phyloP scores from a whole-genome alignment of 2,113 vertebrate species.

The Cyprinodon tularosa region DNA sequence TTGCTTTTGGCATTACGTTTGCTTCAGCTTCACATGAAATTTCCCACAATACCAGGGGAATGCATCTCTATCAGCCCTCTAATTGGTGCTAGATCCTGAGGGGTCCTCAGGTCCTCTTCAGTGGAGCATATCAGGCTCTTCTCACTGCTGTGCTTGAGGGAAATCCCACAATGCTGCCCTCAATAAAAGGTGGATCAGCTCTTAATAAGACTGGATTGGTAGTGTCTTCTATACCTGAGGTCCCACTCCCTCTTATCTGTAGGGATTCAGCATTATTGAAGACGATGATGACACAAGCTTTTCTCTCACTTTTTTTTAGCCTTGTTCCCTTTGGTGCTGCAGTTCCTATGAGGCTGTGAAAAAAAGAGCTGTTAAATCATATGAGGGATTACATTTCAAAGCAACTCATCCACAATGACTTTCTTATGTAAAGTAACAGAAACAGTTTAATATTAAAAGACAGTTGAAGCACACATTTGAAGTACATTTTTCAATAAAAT shows the following conservation, averaged over 20 bases:
- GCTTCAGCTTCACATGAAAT: constrained; percentile 15
- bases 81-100: constrained; percentile 56
- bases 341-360: constrained; percentile 5
- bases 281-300: constrained; percentile 35
- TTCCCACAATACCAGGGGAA: constrained; percentile 27
- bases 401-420: constrained; percentile 18
- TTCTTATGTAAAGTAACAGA: constrained; percentile 38
- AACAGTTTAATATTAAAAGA: constrained; percentile 1
- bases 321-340: constrained; percentile 18
- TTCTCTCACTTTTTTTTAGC: constrained; percentile 12
- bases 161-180: constrained; percentile 58
- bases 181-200: constrained; percentile 66
- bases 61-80: constrained; percentile 38
- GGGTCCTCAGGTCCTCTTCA: constrained; percentile 48
- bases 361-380: constrained; percentile 15
- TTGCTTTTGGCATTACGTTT: constrained; percentile 19
- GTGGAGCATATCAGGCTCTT: constrained; percentile 53
- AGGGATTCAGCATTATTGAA: constrained; percentile 48
- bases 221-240: constrained; percentile 35
- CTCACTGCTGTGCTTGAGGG: constrained; percentile 44
- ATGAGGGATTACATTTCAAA: constrained; percentile 28
- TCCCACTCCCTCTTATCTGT: constrained; percentile 31
- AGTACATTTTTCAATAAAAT: background rate
- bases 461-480: background rate
- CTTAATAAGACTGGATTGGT: constrained; percentile 60